Percentiles rank a stretch among this genome's conserved stretches.
phyloP scores from a whole-genome alignment of 1,140 invertebrate genomes.

The Adoxophyes honmai region DNA sequence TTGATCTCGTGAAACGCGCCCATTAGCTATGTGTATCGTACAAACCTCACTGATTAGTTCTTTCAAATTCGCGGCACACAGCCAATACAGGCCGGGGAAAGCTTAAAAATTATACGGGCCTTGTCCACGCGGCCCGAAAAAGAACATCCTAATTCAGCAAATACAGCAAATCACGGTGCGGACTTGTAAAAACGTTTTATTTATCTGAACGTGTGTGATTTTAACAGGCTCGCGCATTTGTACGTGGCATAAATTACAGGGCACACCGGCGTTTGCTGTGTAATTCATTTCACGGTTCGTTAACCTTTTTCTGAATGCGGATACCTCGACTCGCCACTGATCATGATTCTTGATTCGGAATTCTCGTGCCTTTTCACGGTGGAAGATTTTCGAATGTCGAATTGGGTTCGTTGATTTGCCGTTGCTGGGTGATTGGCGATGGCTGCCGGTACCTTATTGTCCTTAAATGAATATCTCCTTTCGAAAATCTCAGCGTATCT shows the following conservation, averaged over 20 bases:
- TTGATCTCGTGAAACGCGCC: too few species aligned
- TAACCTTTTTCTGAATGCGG: conserved; percentile 23
- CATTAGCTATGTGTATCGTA: too few species aligned
- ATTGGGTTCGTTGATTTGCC: too few species aligned
- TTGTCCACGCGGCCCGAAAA: not conserved
- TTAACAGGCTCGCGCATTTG: conserved; percentile 22
- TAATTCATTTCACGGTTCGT: conserved; percentile 39
- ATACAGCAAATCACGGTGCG: conserved; percentile 8
- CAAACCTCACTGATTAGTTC: too few species aligned
- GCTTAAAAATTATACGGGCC: too few species aligned
- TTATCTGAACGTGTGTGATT: conserved; percentile 20
- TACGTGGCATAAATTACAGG: conserved; percentile 25
- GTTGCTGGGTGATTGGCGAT: too few species aligned
- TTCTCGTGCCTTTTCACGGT: conserved; percentile 2
- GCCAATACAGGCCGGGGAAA: too few species aligned
- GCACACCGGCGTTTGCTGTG: conserved; percentile 24
- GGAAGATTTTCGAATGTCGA: not conserved
- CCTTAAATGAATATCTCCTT: too few species aligned
- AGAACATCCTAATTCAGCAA: conserved; percentile 6
- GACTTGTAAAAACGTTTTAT: conserved; percentile 14
- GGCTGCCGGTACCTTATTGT: too few species aligned
- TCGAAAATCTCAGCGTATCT: too few species aligned
- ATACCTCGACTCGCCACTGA: not conserved
- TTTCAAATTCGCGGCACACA: too few species aligned
- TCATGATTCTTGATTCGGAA: conserved; percentile 9